A percentile compares a stretch with the other conserved stretches of the same genome.
These are phyloP conservation scores for Charaxes varanes DNA, from an alignment of 1,140 invertebrate species.

Conservation along the genomic window DNA sequence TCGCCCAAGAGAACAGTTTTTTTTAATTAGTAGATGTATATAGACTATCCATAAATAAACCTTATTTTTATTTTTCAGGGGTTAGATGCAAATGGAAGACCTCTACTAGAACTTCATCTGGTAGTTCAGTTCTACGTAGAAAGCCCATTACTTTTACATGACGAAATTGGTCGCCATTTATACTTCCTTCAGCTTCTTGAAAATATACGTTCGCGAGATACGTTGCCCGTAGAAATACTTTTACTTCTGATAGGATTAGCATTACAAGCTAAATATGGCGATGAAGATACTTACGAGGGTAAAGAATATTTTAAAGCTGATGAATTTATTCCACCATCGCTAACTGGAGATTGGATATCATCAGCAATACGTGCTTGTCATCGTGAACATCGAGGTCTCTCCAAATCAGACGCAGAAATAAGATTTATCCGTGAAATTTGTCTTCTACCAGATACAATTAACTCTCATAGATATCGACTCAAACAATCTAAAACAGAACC, in stretches of 20 bases:
- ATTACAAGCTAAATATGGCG: slow-evolving; percentile 93
- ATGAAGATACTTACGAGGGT: slow-evolving; percentile 75
- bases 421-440: slow-evolving; percentile 93
- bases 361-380: slow-evolving; percentile 76
- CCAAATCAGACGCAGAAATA: slow-evolving; percentile 84
- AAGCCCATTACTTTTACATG: slow-evolving; percentile 87
- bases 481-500: slow-evolving; percentile 87
- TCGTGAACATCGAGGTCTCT: slow-evolving; percentile 83
- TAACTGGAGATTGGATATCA: slow-evolving; percentile 75
- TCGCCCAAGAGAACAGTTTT: too few species aligned
- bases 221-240: slow-evolving; percentile 79
- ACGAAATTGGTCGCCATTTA: slow-evolving; percentile 91
- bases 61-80: slow-evolving; percentile 80
- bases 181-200: slow-evolving; percentile 95
- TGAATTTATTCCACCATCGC: slow-evolving; percentile 77
- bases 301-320: slow-evolving; percentile 89
- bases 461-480: slow-evolving; percentile 93
- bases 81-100: slow-evolving; percentile 90
- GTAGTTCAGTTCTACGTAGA: slow-evolving; percentile 97
- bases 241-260: slow-evolving; percentile 89
- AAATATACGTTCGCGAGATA: slow-evolving; percentile 85
- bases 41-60: too few species aligned
- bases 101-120: slow-evolving; percentile 92
- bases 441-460: slow-evolving; percentile 88
- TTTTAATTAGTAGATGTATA: too few species aligned